These are phyloP conservation scores for Ceyx melanurus DNA, from an alignment of 2,113 vertebrate species.

Conservation along the genomic window DNA sequence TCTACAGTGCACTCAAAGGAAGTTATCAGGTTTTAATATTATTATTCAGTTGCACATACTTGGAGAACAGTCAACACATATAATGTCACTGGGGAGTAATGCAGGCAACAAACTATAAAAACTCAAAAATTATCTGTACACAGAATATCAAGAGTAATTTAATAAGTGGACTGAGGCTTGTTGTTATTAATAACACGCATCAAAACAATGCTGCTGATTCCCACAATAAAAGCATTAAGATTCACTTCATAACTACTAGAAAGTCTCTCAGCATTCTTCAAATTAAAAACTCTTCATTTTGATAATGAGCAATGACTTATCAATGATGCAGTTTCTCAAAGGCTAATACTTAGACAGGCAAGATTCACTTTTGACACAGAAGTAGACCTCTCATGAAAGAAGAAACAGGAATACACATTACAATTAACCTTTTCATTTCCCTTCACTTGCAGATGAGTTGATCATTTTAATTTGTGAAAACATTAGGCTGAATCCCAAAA, in stretches of 20 bases:
- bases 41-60: conserved; percentile 42
- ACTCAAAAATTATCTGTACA: background rate
- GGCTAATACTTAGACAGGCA: background rate
- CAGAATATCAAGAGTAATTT: background rate
- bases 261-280: conserved; percentile 46
- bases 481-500: conserved; percentile 6
- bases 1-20: conserved; percentile 46
- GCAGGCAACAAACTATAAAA: conserved; percentile 38
- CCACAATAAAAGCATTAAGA: conserved; percentile 45
- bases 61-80: conserved; percentile 41
- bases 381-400: background rate
- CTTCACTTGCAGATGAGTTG: background rate
- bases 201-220: conserved; percentile 18
- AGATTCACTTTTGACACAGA: background rate
- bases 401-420: background rate
- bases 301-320: conserved; percentile 10
- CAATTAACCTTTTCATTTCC: conserved; percentile 35
- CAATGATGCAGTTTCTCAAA: conserved; percentile 41
- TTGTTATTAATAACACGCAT: conserved; percentile 47
- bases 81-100: conserved; percentile 37
- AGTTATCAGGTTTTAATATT: conserved; percentile 55
- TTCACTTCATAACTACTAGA: conserved; percentile 17
- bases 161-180: conserved; percentile 21
- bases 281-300: conserved; percentile 35
- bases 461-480: background rate